Conservation (phyloP, 2,797 vertebrate species). For the Platyrinchus mystaceus region DNA sequence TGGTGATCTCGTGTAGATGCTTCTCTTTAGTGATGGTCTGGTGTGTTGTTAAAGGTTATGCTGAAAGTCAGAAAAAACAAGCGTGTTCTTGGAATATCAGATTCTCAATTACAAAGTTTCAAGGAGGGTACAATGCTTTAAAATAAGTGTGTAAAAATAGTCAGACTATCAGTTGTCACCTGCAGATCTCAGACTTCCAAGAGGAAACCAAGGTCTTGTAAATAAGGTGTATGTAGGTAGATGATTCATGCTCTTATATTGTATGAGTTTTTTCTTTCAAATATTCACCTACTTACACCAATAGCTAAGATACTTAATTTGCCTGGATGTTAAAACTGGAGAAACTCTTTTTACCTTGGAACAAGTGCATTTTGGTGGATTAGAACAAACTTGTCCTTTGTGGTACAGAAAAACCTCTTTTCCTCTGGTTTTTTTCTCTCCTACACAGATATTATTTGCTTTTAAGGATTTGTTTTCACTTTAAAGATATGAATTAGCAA, state of each 20-base stretch:
- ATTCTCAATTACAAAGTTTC: not conserved
- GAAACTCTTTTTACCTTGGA: not conserved
- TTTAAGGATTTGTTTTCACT: not conserved
- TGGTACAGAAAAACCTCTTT: not conserved
- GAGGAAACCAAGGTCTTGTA: fast-evolving
- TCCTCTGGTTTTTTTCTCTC: not conserved
- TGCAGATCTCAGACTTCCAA: not conserved
- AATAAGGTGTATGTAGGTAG: not conserved
- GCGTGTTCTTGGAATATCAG: not conserved
- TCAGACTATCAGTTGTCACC: not conserved
- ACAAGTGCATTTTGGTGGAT: not conserved
- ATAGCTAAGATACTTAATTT: not conserved
- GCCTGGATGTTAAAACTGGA: not conserved
- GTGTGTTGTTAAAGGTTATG: not conserved
- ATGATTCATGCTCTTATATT: not conserved
- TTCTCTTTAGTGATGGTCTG: not conserved
- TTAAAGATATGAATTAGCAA: not conserved
- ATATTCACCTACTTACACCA: fast-evolving
- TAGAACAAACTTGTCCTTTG: not conserved
- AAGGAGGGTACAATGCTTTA: not conserved
- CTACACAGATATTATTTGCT: not conserved
- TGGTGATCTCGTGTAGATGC: not conserved
- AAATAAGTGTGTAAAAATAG: not conserved
- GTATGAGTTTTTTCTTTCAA: not conserved
- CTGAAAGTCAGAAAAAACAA: not conserved